These are phyloP conservation scores for Sebastes hubbsi DNA, from an alignment of 2,797 vertebrate genomes.

Conservation along the genomic window DNA sequence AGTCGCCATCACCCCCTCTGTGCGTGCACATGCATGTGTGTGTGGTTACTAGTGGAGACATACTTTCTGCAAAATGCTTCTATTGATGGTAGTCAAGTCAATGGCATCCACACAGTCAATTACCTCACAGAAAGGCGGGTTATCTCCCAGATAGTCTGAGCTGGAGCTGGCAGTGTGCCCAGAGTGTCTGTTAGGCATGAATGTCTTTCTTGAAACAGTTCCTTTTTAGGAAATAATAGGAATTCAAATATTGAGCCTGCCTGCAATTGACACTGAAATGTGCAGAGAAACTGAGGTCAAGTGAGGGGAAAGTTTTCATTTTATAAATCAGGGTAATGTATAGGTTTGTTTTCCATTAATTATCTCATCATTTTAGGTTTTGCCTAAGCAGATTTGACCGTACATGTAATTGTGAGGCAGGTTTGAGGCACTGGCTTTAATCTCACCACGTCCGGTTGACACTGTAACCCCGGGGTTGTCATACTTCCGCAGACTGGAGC, in stretches of 20 bases:
- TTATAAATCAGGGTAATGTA: neutral
- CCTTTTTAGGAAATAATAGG: slow-evolving; percentile 39
- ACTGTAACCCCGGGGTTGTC: neutral
- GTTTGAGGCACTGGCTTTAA: slow-evolving; percentile 10
- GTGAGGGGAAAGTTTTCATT: slow-evolving; percentile 14
- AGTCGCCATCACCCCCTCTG: slow-evolving; percentile 11
- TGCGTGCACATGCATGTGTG: neutral
- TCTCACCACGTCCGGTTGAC: slow-evolving; percentile 4
- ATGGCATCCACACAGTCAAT: slow-evolving; percentile 76
- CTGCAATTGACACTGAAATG: slow-evolving; percentile 28
- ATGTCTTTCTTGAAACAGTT: slow-evolving; percentile 45
- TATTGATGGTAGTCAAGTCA: slow-evolving; percentile 78
- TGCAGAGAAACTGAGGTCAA: slow-evolving; percentile 21
- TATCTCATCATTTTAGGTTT: neutral
- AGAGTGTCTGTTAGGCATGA: slow-evolving; percentile 49
- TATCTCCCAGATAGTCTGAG: slow-evolving; percentile 60
- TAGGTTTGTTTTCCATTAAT: neutral
- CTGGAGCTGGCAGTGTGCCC: slow-evolving; percentile 57
- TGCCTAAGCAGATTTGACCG: neutral
- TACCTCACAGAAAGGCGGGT: slow-evolving; percentile 67
- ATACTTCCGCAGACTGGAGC: slow-evolving; percentile 8
- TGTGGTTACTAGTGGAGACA: slow-evolving; percentile 61
- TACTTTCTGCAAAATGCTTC: slow-evolving; percentile 67
- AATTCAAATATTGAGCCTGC: slow-evolving; percentile 42
- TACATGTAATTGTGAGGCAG: neutral